Conservation (phyloP, 1,140 invertebrate species). For the Nephotettix cincticeps region DNA sequence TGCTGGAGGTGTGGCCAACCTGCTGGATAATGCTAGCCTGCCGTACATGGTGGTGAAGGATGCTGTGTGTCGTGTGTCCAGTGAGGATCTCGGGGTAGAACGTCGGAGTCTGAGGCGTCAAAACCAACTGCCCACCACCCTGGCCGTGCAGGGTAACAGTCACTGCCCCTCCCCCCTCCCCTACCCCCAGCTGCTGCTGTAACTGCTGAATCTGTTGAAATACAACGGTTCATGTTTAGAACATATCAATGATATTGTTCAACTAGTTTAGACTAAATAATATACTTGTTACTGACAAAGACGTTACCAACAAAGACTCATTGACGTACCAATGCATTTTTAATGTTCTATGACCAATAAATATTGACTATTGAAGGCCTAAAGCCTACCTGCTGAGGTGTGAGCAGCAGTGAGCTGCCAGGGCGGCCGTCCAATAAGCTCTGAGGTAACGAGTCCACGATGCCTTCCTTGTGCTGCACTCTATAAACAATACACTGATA, state of each 20-base stretch:
- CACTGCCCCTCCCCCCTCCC: slow-evolving; percentile 8
- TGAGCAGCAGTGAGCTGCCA: slow-evolving; percentile 57
- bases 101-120: slow-evolving; percentile 34
- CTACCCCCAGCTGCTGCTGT: neutral
- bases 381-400: slow-evolving; percentile 53
- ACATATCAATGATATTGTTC: no score
- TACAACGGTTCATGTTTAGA: no score
- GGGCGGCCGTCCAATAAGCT: slow-evolving; percentile 55
- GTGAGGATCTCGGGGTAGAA: neutral
- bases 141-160: neutral
- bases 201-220: neutral
- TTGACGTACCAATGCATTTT: no score
- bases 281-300: no score
- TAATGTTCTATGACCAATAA: no score
- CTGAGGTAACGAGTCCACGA: slow-evolving; percentile 53
- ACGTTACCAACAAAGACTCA: no score
- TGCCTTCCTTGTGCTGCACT: slow-evolving; percentile 50
- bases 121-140: slow-evolving; percentile 29
- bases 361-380: no score
- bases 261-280: no score
- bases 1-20: slow-evolving; percentile 28
- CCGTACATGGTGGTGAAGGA: slow-evolving; percentile 14
- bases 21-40: slow-evolving; percentile 29
- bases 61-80: neutral
- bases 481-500: no score